Conservation (phyloP, 1,140 invertebrate species). For the Daktulosphaira vitifoliae region DNA sequence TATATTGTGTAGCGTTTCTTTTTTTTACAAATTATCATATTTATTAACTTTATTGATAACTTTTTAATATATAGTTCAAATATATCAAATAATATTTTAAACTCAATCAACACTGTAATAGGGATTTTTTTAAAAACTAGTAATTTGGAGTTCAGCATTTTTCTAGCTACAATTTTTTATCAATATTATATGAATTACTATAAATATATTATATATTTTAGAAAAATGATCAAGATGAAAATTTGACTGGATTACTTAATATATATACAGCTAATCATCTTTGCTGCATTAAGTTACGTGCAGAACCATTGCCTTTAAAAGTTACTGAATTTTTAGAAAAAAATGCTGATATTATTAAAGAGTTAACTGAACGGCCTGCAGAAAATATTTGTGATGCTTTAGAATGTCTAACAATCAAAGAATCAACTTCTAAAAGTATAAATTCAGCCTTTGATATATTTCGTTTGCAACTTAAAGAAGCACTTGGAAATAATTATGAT, state of each 20-base stretch:
- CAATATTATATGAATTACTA: no score
- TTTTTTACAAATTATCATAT: no score
- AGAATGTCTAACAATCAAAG: constrained; percentile 41
- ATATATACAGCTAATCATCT: constrained; percentile 62
- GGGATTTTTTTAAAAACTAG: no score
- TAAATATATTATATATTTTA: no score
- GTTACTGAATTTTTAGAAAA: constrained; percentile 63
- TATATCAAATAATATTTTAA: no score
- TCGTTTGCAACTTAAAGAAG: constrained; percentile 51
- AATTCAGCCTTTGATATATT: constrained; percentile 57
- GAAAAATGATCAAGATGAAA: constrained; percentile 41
- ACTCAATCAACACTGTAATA: no score
- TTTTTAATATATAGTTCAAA: no score
- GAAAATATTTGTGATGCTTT: not conserved
- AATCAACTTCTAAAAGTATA: constrained; percentile 50
- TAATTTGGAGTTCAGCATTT: no score
- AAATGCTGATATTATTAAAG: constrained; percentile 52
- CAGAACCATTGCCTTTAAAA: constrained; percentile 64
- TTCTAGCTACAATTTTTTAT: no score
- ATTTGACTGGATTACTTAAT: constrained; percentile 47
- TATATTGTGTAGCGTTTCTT: no score
- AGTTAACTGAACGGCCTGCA: constrained; percentile 35
- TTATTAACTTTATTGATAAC: no score
- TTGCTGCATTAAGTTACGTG: constrained; percentile 65
- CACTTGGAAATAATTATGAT: constrained; percentile 47